Evolutionary conservation across 2,797 vertebrate species (phyloP).

Genomic region (Pseudocheirus occidentalis): DNA sequence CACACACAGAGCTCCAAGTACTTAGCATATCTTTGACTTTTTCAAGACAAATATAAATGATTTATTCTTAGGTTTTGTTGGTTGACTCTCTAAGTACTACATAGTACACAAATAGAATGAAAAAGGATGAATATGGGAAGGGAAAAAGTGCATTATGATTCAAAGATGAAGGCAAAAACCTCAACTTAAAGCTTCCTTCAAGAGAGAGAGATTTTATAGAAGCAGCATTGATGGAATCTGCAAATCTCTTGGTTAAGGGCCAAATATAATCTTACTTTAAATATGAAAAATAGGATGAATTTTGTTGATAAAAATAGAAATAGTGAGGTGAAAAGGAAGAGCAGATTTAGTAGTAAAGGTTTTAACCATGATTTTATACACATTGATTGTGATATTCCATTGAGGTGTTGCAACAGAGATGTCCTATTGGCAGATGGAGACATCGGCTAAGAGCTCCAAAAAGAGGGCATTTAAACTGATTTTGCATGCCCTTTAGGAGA

Average conservation of each 20-base stretch:
- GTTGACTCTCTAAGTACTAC: background rate
- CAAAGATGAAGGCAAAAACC: background rate
- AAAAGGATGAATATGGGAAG: background rate
- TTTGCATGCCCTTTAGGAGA: background rate
- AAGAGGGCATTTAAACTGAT: background rate
- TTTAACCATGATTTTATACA: background rate
- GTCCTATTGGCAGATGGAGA: background rate
- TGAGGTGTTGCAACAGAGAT: background rate
- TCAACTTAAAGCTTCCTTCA: background rate
- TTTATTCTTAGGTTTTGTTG: background rate
- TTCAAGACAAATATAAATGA: background rate
- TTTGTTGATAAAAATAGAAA: background rate
- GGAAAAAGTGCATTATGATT: background rate
- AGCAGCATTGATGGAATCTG: too few relatives aligned
- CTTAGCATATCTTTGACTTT: background rate
- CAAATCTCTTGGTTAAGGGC: too few relatives aligned
- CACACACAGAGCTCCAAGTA: background rate
- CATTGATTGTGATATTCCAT: background rate
- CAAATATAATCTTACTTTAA: too few relatives aligned
- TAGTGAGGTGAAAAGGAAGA: background rate
- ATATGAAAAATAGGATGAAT: background rate
- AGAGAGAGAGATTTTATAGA: too few relatives aligned
- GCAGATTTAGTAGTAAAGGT: background rate
- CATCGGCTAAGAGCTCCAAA: background rate
- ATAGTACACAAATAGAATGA: background rate